Evolutionary conservation across 2,797 vertebrate genomes (phyloP).

Genomic region (Serranus cabrilla): DNA sequence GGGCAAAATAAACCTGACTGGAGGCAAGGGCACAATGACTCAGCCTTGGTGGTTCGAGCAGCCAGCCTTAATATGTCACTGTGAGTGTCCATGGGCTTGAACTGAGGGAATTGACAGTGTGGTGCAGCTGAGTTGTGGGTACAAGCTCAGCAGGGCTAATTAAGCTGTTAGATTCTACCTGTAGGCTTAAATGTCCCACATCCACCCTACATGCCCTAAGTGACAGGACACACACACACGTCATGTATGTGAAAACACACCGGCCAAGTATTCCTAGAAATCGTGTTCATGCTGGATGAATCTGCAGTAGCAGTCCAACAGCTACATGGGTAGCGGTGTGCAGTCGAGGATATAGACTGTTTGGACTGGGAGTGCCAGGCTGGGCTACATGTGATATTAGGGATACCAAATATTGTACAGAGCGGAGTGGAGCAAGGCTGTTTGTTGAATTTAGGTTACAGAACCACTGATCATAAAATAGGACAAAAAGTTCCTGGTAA

Average conservation of each 20-base stretch:
- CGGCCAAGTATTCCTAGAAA: neutral
- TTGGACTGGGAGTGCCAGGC: too few relatives aligned
- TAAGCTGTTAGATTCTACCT: constrained; percentile 54
- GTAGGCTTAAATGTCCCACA: constrained; percentile 49
- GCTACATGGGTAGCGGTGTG: neutral
- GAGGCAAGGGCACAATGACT: constrained; percentile 72
- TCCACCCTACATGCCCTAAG: constrained; percentile 13
- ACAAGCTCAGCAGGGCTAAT: constrained; percentile 69
- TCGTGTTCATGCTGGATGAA: neutral
- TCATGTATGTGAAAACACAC: neutral
- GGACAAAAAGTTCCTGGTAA: too few relatives aligned
- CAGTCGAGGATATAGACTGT: too few relatives aligned
- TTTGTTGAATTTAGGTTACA: too few relatives aligned
- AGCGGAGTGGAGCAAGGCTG: too few relatives aligned
- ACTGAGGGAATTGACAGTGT: constrained; percentile 55
- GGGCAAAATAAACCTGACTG: constrained; percentile 69
- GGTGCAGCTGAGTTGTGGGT: constrained; percentile 54
- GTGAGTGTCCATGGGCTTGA: constrained; percentile 42
- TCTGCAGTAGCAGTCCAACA: neutral
- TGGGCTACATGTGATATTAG: too few relatives aligned
- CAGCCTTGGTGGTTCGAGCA: constrained; percentile 55
- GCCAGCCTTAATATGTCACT: constrained; percentile 65
- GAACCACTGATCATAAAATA: too few relatives aligned
- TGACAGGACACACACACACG: constrained; percentile 12
- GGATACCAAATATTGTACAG: too few relatives aligned